Base-by-base conservation (phyloP, 2,113 vertebrate species). In the Chionis minor region DNA sequence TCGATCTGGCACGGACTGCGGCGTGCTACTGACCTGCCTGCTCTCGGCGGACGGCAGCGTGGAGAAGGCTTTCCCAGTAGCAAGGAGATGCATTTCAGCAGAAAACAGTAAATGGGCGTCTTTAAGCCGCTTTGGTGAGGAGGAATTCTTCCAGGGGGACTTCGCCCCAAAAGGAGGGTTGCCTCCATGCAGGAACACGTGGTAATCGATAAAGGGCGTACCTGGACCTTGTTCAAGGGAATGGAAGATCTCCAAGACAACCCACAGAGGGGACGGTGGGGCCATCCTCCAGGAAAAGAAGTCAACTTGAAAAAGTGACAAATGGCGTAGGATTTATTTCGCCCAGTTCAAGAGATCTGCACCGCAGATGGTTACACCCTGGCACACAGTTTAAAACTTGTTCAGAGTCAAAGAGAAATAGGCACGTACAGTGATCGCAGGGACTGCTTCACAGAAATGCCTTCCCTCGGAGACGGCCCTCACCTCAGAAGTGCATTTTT, bases 31-130 rank as follows among this genome's bases (percentile, higher is more conserved):
- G 65, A 20, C 45, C 88, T 47, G 92, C 65, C 80, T 0, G 6
- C 58, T 79, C 18, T 86, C 0, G 0, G 42, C 8, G 2, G 12
- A 1, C 4, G 0, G 58, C 0, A 0, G n/a, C 44, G 9, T 1
- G 3, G 51, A 15, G 35, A 86, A 73, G 77, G 8, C 32, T n/a
- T 51, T 63, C 66, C 81, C 79, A 35, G 1, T 1, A 51, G 82
- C 67, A 38, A 78, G 6, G 49, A 45, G 28, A 52, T n/a, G 17
- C 21, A 21, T 15, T 14, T 32, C 56, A 82, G 42, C 66, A n/a
- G 6, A 27, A 61, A 23, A 35, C 0, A 88, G 10, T 4, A 13
- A 27, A 30, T 11, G 40, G 38, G 44, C 10, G 22, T 8, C 6
- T 12, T 14, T 21, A 26, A 28, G 28, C 40, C 26, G 19, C 71